A percentile compares a stretch with the other conserved stretches of the same genome.
Evolutionary conservation across 2,113 vertebrate genomes (phyloP).

Genomic region (Bubo scandiacus): DNA sequence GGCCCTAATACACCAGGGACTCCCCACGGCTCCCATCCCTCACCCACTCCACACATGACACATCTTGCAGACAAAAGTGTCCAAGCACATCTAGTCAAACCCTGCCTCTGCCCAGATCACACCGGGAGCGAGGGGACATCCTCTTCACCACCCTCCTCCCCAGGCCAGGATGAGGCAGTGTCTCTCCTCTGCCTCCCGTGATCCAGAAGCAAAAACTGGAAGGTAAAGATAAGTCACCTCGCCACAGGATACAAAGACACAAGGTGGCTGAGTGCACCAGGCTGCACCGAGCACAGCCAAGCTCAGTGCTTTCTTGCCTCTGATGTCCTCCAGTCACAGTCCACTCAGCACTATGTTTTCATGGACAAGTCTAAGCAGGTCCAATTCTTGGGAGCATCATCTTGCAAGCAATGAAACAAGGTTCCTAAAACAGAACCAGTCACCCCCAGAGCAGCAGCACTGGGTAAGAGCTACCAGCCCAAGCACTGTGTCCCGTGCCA

Average conservation of each 20-base stretch:
- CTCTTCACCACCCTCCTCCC: neutral
- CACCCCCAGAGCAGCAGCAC: neutral
- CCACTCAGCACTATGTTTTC: neutral
- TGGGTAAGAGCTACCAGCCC: neutral
- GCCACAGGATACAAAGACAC: neutral
- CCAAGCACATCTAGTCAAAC: accelerated
- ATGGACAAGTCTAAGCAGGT: neutral
- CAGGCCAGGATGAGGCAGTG: neutral
- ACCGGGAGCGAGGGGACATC: neutral
- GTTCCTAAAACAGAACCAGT: neutral
- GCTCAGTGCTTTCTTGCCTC: neutral
- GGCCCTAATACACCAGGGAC: neutral
- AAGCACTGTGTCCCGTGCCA: neutral
- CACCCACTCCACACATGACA: neutral
- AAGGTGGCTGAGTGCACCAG: neutral
- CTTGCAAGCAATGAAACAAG: neutral
- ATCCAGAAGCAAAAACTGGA: neutral
- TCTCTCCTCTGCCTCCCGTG: neutral
- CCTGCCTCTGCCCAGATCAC: neutral
- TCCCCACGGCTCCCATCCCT: neutral
- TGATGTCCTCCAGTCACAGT: neutral
- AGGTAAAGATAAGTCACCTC: neutral
- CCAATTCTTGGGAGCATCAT: neutral
- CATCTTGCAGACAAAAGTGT: neutral
- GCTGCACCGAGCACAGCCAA: neutral